Evolutionary conservation across 1,140 invertebrate species (phyloP).

Genomic region (honey bee (Apis mellifera)): Amel_HAv3.1 CM009944.2:10015001-10015500

Average conservation of each 20-base stretch:
- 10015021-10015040: conserved; percentile 12
- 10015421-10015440: neutral
- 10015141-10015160: neutral
- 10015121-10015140: conserved; percentile 28
- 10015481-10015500: neutral
- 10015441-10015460: neutral
- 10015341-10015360: neutral
- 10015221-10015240: neutral
- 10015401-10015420: neutral
- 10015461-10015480: neutral
- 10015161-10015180: no score
- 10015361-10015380: no score
- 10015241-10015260: neutral
- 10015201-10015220: neutral
- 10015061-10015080: conserved; percentile 11
- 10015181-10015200: neutral
- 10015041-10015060: conserved; percentile 33
- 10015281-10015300: conserved; percentile 57
- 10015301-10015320: neutral
- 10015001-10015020: conserved; percentile 37
- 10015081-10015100: neutral
- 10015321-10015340: neutral
- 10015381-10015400: neutral
- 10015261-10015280: neutral
- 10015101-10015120: neutral